Percentiles rank a stretch among this genome's conserved stretches.
Conservation (phyloP, 2,113 vertebrate species). For the Atherinomorus stipes region DNA sequence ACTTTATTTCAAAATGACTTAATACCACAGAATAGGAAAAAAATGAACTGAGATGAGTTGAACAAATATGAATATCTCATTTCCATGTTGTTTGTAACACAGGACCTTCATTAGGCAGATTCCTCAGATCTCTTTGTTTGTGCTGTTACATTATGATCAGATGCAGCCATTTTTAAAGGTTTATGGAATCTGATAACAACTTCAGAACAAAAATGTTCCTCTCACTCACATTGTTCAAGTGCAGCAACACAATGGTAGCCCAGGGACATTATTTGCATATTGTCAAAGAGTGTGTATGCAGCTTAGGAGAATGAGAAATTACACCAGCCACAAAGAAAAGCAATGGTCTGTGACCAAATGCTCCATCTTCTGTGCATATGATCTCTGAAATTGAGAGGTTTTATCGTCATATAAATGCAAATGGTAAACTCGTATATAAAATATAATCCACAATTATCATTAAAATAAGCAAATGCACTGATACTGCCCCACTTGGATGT, state of each 20-base stretch:
- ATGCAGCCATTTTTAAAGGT: slow-evolving; percentile 49
- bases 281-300: slow-evolving; percentile 66
- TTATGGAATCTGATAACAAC: slow-evolving; percentile 56
- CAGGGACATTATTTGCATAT: slow-evolving; percentile 76
- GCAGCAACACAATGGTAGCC: slow-evolving; percentile 59
- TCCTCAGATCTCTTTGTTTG: slow-evolving; percentile 45
- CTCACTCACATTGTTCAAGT: slow-evolving; percentile 53
- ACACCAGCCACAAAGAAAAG: slow-evolving; percentile 68
- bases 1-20: slow-evolving; percentile 7
- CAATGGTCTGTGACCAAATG: slow-evolving; percentile 75
- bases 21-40: slow-evolving; percentile 15
- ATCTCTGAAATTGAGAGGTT: slow-evolving; percentile 63
- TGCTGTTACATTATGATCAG: slow-evolving; percentile 36
- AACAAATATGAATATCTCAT: slow-evolving; percentile 42
- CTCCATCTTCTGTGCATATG: slow-evolving; percentile 66
- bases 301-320: slow-evolving; percentile 71
- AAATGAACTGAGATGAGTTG: slow-evolving; percentile 16
- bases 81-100: slow-evolving; percentile 35
- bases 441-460: slow-evolving; percentile 68
- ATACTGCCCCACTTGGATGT: slow-evolving; percentile 49
- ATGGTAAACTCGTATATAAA: slow-evolving; percentile 51
- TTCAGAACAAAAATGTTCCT: slow-evolving; percentile 42
- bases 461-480: slow-evolving; percentile 45
- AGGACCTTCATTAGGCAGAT: slow-evolving; percentile 24
- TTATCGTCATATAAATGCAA: slow-evolving; percentile 75